phyloP scores from a whole-genome alignment of 2,113 vertebrate species.

The Hoplias malabaricus region DNA sequence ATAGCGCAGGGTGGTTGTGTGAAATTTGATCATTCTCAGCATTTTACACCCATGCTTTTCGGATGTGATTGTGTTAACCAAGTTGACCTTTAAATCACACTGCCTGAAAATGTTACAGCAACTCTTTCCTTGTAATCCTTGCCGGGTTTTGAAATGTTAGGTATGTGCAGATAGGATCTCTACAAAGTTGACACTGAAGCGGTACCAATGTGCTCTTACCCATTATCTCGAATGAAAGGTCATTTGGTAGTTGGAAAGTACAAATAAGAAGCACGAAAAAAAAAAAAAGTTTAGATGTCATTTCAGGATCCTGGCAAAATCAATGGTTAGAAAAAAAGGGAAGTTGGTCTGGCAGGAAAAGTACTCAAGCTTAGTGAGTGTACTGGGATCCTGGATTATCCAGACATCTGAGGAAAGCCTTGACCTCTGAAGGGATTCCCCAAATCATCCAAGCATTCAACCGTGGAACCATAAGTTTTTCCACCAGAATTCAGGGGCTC shows the following conservation, averaged over 20 bases:
- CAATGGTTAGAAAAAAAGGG: constrained; percentile 16
- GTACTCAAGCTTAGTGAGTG: constrained; percentile 24
- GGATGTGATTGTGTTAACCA: constrained; percentile 43
- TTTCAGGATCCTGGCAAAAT: constrained; percentile 39
- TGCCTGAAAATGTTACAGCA: constrained; percentile 35
- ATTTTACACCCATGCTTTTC: constrained; percentile 26
- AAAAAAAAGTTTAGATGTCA: constrained; percentile 44
- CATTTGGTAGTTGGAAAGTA: constrained; percentile 38
- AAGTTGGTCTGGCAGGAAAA: constrained; percentile 19
- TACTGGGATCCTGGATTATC: constrained; percentile 17
- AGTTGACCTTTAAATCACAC: constrained; percentile 45
- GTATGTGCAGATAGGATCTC: constrained; percentile 43
- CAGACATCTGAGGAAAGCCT: constrained; percentile 40
- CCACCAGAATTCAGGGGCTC: not conserved
- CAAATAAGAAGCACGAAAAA: constrained; percentile 47
- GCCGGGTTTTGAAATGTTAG: constrained; percentile 32
- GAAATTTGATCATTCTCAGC: constrained; percentile 42
- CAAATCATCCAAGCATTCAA: constrained; percentile 32
- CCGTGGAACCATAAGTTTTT: constrained; percentile 22
- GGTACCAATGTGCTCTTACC: constrained; percentile 43
- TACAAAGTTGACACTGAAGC: constrained; percentile 34
- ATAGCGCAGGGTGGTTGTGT: constrained; percentile 21
- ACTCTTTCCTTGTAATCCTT: constrained; percentile 27
- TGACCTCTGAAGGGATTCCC: constrained; percentile 45
- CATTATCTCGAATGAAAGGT: constrained; percentile 50